These are phyloP conservation scores for Alsophila aescularia DNA, from an alignment of 2,888 invertebrate genomes.

Conservation along the genomic window DNA sequence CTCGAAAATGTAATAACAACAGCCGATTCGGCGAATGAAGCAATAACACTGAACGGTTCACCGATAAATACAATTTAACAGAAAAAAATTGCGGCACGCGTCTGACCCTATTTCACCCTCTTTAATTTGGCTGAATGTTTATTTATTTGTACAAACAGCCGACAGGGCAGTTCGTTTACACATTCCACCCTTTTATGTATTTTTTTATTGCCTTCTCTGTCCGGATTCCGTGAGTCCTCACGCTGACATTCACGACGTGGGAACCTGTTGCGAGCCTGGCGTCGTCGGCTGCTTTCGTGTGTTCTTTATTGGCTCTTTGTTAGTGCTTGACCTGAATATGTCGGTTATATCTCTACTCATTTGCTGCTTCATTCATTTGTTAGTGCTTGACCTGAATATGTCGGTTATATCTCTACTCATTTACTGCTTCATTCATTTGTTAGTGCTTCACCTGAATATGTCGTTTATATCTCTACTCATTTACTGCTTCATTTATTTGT, in stretches of 20 bases:
- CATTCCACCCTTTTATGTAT: constrained; percentile 62
- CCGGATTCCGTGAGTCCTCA: constrained; percentile 37
- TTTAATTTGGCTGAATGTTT: constrained; percentile 76
- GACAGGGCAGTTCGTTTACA: constrained; percentile 65
- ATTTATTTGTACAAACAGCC: constrained; percentile 69
- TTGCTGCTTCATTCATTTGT: constrained; percentile 22
- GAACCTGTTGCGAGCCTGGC: constrained; percentile 41
- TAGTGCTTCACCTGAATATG: constrained; percentile 25
- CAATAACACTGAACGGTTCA: constrained; percentile 44
- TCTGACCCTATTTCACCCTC: constrained; percentile 53
- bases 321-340: constrained; percentile 25
- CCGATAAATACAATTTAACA: constrained; percentile 52
- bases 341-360: constrained; percentile 4
- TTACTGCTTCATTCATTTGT: constrained; percentile 23
- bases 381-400: constrained; percentile 25
- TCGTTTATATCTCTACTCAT: constrained; percentile 5
- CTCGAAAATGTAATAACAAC: constrained; percentile 33
- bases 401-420: constrained; percentile 4
- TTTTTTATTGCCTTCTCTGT: constrained; percentile 43
- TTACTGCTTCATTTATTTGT: constrained; percentile 22
- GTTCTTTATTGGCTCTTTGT: constrained; percentile 36
- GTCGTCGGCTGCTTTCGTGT: constrained; percentile 31
- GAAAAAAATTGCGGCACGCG: constrained; percentile 48
- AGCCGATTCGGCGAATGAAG: constrained; percentile 43
- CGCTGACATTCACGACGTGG: constrained; percentile 34